Base-by-base conservation (phyloP, 2,113 vertebrate genomes). In the Willisornis vidua region DNA sequence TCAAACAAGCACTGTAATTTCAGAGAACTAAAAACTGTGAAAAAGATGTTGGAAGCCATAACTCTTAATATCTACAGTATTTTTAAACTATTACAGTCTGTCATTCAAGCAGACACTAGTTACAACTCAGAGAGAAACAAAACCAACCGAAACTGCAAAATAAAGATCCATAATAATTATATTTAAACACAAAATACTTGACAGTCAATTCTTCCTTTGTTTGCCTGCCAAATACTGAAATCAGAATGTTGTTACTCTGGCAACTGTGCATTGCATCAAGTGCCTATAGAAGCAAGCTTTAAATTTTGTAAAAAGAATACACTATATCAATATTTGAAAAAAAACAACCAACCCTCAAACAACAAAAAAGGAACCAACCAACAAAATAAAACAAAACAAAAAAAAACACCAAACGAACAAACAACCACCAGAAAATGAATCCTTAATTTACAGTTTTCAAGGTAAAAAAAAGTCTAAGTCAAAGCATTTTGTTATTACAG, bases 201-300 rank as follows among this genome's bases (percentile, higher is more conserved):
- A 78, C 35, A 89, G 66, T 54, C 63, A 75, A 33, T 87, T 87
- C 48, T 19, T 91, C 59, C 63, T 89, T 71, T 93, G 26, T 55
- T 52, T 84, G 39, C 9, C 70, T 91, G 75, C 37, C 66, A 93
- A 84, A 75, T 54, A 76, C 19, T 63, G 18, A 85, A 93, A 41
- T 57, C 46, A 71, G 62, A 85, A 66, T 65, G 55, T 70, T 77
- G 19, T 92, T 92, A 78, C 83, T 92, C 35, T 63, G 39, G 76
- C 39, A 96, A 84, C 79, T 74, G 43, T 17, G 37, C 80, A 67
- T 68, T 39, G 68, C 45, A 94, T 57, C 52, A 74, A 84, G 51
- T 12, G 26, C 23, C 65, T 71, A 14, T 59, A 66, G 39, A 90
- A 86, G 39, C 3, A 78, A 49, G 31, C 15, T 83, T 89, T 35